phyloP scores from a whole-genome alignment of 2,797 vertebrate species.

The Cyprinodon diabolis region DNA sequence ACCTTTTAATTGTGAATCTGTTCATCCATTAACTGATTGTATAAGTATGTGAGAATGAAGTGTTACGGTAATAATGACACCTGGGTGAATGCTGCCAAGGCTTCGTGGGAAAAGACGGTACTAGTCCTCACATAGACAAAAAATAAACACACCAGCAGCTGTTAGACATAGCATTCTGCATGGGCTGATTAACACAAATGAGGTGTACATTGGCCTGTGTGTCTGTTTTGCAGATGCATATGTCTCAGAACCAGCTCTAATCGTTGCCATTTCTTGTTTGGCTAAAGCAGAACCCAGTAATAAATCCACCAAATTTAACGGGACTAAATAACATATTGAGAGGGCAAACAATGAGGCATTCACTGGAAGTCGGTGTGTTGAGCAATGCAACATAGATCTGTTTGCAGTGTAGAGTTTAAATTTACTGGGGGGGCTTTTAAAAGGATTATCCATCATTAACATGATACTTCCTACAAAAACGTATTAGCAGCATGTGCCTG shows the following conservation, averaged over 20 bases:
- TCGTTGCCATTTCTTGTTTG: conserved; percentile 24
- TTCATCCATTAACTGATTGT: not conserved
- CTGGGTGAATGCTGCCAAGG: conserved; percentile 39
- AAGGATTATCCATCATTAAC: conserved; percentile 1
- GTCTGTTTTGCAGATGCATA: conserved; percentile 20
- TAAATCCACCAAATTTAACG: conserved; percentile 48
- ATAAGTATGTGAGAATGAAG: conserved; percentile 2
- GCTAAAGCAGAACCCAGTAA: conserved; percentile 32
- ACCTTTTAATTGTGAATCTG: not conserved
- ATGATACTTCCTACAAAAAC: not conserved
- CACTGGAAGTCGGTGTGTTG: conserved; percentile 6
- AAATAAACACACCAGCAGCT: conserved; percentile 61
- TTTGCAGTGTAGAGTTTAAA: not conserved
- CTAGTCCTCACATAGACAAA: conserved; percentile 47
- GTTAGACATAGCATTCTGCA: conserved; percentile 49
- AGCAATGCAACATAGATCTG: not conserved
- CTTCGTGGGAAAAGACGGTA: conserved; percentile 65
- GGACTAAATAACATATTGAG: conserved; percentile 42
- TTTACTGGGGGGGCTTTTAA: not conserved
- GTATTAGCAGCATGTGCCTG: not conserved
- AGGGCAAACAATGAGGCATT: conserved; percentile 37
- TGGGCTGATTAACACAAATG: conserved; percentile 46
- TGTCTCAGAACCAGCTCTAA: conserved; percentile 40
- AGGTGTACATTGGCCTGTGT: conserved; percentile 8
- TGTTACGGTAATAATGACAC: not conserved